phyloP scores from a whole-genome alignment of 2,888 invertebrate genomes.

The Drosophila eohydei region DNA sequence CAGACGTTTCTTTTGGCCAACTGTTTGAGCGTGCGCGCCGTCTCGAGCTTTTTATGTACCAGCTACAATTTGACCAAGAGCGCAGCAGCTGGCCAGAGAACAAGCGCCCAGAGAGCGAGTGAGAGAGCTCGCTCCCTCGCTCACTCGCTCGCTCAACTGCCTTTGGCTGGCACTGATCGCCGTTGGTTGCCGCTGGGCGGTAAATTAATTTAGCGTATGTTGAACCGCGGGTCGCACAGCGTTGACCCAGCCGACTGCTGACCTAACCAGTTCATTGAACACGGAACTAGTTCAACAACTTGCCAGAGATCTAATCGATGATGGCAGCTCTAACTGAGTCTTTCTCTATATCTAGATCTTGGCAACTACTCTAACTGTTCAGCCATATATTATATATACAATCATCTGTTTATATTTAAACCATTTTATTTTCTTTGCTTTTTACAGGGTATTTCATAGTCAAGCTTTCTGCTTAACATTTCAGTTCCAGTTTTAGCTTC shows the following conservation, averaged over 20 bases:
- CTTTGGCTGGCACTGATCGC: background rate
- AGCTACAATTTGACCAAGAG: conserved; percentile 57
- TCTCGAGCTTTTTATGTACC: conserved; percentile 83
- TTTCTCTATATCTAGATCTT: no score
- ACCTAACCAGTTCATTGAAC: conserved; percentile 14
- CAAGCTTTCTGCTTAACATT: accelerated
- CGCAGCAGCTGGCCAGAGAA: conserved; percentile 7
- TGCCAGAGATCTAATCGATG: background rate
- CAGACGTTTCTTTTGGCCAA: conserved; percentile 79
- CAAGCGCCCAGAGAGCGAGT: background rate
- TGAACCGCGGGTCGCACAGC: conserved; percentile 42
- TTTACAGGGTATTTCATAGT: conserved; percentile 1
- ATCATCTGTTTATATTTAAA: no score
- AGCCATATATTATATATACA: no score
- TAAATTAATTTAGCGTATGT: conserved; percentile 55
- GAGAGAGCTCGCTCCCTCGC: no score
- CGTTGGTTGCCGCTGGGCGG: conserved; percentile 20
- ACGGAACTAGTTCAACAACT: background rate
- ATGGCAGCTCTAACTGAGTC: no score
- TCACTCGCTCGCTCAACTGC: no score
- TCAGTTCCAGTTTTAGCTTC: background rate
- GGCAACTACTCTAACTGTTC: no score
- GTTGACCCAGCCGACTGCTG: conserved; percentile 20
- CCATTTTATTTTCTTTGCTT: no score
- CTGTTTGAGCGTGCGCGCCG: conserved; percentile 78